phyloP scores from a whole-genome alignment of 2,888 invertebrate genomes.

The Elysia crispata region DNA sequence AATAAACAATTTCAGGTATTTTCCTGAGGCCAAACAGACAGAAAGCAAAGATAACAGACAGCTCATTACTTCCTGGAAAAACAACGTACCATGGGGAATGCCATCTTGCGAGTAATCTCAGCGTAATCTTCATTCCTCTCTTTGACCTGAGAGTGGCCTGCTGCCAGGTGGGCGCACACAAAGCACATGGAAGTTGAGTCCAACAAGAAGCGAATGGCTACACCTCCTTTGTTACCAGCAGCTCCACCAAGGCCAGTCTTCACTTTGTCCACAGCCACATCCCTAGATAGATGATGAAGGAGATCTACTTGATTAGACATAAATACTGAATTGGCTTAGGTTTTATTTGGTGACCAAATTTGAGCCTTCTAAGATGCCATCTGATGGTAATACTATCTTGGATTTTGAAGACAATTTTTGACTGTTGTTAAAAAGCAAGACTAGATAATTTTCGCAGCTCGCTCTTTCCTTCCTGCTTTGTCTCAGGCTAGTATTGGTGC shows the following conservation, averaged over 20 bases:
- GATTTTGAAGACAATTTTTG: no score
- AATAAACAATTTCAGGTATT: neutral
- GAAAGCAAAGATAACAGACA: no score
- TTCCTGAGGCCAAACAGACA: no score
- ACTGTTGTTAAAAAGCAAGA: no score
- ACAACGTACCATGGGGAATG: conserved; percentile 77
- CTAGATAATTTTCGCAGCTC: no score
- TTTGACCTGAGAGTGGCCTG: conserved; percentile 95
- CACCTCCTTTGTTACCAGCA: conserved; percentile 98
- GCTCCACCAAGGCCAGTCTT: conserved; percentile 99
- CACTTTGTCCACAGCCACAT: conserved; percentile 95
- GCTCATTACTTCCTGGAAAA: neutral
- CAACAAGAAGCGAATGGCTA: conserved; percentile 92
- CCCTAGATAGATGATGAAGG: conserved; percentile 78
- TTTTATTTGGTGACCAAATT: no score
- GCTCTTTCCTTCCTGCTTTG: no score
- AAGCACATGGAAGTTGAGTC: conserved; percentile 97
- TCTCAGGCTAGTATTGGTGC: no score
- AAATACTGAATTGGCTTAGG: no score
- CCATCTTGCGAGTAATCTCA: conserved; percentile 91
- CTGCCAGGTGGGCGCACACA: conserved; percentile 99
- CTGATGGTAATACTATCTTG: no score
- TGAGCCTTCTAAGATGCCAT: no score
- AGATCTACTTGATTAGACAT: no score
- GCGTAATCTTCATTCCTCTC: conserved; percentile 98